Evolutionary conservation across 2,113 vertebrate species (phyloP), one percentile per base, ranked within the genome.

Genomic region (Platycercus adscitus): DNA sequence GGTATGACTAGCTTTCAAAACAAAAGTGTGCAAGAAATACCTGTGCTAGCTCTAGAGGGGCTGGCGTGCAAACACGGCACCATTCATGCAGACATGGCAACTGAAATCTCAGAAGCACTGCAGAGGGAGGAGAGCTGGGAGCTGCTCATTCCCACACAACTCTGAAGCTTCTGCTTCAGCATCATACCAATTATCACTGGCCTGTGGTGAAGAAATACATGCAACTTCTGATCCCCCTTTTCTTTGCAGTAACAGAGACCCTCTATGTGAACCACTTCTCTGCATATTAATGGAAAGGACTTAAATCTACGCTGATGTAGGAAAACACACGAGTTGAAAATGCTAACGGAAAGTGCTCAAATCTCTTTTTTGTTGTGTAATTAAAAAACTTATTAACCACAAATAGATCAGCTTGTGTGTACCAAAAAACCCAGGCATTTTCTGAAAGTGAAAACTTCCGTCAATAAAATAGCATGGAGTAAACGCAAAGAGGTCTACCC

Each of bases 1-100:
- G 50, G 9, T 46, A 6, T 13, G 35, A 33, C 53, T 70, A 29
- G 26, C 17, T 37, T n/a, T 19, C 55, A 63, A 10, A 1, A 31
- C 37, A 41, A 61, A 71, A 23, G 17, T 31, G 28, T 49, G 17
- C 15, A 68, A 21, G 47, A 64, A 71, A 37, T 23, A 39, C 18
- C 70, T 23, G 11, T 43, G 28, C 18, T 25, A 11, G 15, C 50
- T 69, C 29, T 12, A 11, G 49, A 64, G 20, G 13, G 25, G 7
- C 2, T 4, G 26, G 29, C 0, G 1, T 20, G 37, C 26, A 61
- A 72, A 47, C 33, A 4, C 0, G 2, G 39, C 64, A n/a, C 60
- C 29, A 7, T 53, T 80, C 29, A n/a, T 10, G 47, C 3, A 5
- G 25, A 41, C 73, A 12, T n/a, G 50, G 35, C 37, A 63, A 11